Conservation (phyloP, 2,797 vertebrate genomes). For the Crypturellus tataupa region DNA sequence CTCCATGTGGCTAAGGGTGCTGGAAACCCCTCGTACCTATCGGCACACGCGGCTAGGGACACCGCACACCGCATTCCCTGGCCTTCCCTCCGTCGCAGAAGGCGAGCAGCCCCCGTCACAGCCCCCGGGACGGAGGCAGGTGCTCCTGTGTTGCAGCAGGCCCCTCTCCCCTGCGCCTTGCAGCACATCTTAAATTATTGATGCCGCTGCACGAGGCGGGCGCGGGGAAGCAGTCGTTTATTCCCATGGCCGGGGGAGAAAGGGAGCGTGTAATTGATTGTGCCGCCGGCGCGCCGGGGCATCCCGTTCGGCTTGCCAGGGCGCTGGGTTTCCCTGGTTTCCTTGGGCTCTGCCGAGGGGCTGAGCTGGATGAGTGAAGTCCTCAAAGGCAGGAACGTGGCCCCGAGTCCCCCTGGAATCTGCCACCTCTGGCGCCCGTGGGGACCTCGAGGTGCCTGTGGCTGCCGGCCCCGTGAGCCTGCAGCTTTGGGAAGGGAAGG, state of each 20-base stretch:
- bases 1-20: background rate
- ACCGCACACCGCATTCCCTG: background rate
- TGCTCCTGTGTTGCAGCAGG: background rate
- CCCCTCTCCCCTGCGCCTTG: background rate
- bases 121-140: background rate
- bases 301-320: background rate
- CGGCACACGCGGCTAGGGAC: accelerated
- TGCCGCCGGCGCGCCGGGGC: background rate
- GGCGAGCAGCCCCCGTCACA: background rate
- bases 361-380: background rate
- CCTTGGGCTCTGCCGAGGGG: background rate
- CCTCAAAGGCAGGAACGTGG: background rate
- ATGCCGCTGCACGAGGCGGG: background rate
- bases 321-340: background rate
- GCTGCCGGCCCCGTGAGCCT: background rate
- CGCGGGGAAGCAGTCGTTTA: background rate
- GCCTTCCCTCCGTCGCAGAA: background rate
- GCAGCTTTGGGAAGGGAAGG: background rate
- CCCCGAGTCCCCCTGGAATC: background rate
- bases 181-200: slow-evolving; percentile 14
- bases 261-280: background rate
- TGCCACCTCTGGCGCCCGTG: background rate
- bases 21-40: background rate
- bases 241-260: slow-evolving; percentile 19
- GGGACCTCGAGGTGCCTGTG: background rate